These are phyloP conservation scores for Nomada hirtipes DNA, from an alignment of 2,888 invertebrate genomes.

Conservation along the genomic window DNA sequence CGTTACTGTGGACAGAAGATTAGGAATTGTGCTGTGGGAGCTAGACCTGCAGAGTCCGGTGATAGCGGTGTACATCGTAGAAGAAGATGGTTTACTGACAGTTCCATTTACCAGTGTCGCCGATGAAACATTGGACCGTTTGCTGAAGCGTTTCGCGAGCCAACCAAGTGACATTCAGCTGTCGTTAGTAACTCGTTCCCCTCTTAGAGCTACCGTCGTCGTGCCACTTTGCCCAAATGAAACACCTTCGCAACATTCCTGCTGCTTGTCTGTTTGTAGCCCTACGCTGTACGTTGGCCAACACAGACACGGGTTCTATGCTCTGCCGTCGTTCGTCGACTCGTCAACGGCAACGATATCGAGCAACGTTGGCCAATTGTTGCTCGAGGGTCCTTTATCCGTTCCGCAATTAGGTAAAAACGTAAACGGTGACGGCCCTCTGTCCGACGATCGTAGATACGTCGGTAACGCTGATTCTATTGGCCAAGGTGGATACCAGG, in stretches of 20 bases:
- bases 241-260: too few species aligned
- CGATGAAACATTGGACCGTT: conserved; percentile 91
- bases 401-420: conserved; percentile 76
- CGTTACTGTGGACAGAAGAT: conserved; percentile 92
- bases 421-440: conserved; percentile 67
- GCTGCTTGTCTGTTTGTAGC: conserved; percentile 84
- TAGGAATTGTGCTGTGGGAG: conserved; percentile 95
- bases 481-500: conserved; percentile 68
- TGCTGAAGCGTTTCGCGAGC: conserved; percentile 83
- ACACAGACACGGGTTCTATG: conserved; percentile 94
- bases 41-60: conserved; percentile 95
- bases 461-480: conserved; percentile 64
- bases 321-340: conserved; percentile 96
- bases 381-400: conserved; percentile 90
- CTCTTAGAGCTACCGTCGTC: too few species aligned
- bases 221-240: too few species aligned
- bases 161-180: conserved; percentile 85
- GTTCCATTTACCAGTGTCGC: conserved; percentile 96
- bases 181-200: conserved; percentile 83
- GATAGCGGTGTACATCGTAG: conserved; percentile 93
- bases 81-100: conserved; percentile 91
- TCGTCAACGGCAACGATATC: conserved; percentile 94
- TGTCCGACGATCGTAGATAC: conserved; percentile 70
- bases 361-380: conserved; percentile 88
- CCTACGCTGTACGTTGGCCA: conserved; percentile 97